These are phyloP conservation scores for Triplophysa siluroides DNA, from an alignment of 2,113 vertebrate species.

Conservation along the genomic window DNA sequence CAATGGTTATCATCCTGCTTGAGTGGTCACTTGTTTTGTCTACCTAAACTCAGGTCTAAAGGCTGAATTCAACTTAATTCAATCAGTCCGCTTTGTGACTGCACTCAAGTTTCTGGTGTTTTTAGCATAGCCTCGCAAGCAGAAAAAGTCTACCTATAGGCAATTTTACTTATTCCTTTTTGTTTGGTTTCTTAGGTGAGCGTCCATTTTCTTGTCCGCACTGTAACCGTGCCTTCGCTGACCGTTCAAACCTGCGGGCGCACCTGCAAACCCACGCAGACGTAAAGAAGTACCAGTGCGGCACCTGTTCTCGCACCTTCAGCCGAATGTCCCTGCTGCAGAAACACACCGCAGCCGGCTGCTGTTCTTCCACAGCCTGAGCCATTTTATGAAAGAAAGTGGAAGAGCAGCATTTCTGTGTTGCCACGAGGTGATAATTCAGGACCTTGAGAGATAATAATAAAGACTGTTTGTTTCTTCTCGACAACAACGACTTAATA, in stretches of 20 bases:
- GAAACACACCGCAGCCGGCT: constrained; percentile 90
- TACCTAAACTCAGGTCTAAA: constrained; percentile 57
- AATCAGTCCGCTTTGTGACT: constrained; percentile 60
- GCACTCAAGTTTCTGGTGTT: constrained; percentile 46
- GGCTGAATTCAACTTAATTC: constrained; percentile 66
- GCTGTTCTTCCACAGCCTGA: constrained; percentile 76
- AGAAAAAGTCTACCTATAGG: background rate
- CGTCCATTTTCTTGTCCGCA: constrained; percentile 95
- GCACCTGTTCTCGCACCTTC: constrained; percentile 91
- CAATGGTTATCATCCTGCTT: constrained; percentile 57
- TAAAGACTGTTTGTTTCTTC: constrained; percentile 5
- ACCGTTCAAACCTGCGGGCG: constrained; percentile 97
- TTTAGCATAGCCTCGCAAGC: background rate
- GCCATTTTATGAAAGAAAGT: background rate
- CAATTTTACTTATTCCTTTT: background rate
- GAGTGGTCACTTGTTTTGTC: constrained; percentile 64
- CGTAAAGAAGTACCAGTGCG: constrained; percentile 96
- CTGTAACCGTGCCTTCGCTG: constrained; percentile 93
- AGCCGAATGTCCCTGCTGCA: constrained; percentile 96
- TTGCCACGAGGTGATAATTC: constrained; percentile 46
- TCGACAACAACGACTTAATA: background rate
- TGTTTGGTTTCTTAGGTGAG: constrained; percentile 76
- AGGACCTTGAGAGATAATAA: constrained; percentile 29
- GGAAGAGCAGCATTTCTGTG: constrained; percentile 37
- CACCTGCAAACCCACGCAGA: constrained; percentile 97